Percentiles rank a stretch among this genome's conserved stretches.
Evolutionary conservation across 2,888 invertebrate species (phyloP).

Genomic region (Silvanus unidentatus): DNA sequence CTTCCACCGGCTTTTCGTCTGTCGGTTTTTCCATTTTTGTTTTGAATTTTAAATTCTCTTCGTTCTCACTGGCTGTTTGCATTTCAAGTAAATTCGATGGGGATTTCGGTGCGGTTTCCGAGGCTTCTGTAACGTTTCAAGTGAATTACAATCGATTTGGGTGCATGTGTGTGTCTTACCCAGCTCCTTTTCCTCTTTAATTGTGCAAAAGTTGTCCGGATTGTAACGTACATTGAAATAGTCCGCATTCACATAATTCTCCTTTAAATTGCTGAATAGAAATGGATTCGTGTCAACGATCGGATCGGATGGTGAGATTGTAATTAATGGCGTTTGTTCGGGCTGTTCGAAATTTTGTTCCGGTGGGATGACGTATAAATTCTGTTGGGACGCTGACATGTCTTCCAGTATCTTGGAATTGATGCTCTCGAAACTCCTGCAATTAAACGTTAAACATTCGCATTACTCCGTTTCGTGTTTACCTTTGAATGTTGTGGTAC

Average conservation of each 20-base stretch:
- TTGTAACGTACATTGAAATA: conserved; percentile 37
- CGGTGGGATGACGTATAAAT: conserved; percentile 26
- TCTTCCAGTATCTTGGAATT: conserved; percentile 31
- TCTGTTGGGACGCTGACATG: conserved; percentile 28
- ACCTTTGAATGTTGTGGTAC: conserved; percentile 40
- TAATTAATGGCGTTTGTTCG: conserved; percentile 7
- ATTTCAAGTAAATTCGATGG: conserved; percentile 40
- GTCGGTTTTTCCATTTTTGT: conserved; percentile 20
- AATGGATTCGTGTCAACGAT: conserved; percentile 34
- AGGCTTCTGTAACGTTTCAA: not conserved
- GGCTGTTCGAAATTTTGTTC: conserved; percentile 8
- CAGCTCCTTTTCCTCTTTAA: conserved; percentile 39
- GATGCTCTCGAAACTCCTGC: conserved; percentile 39
- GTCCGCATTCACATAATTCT: conserved; percentile 33
- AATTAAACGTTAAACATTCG: conserved; percentile 11
- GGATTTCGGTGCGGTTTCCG: conserved; percentile 15
- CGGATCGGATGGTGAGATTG: not conserved
- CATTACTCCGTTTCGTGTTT: conserved; percentile 2
- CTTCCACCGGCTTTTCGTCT: conserved; percentile 7
- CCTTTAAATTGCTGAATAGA: conserved; percentile 35
- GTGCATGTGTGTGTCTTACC: not conserved
- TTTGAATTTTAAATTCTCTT: conserved; percentile 37
- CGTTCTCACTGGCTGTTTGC: conserved; percentile 37
- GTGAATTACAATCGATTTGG: not conserved
- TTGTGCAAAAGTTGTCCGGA: conserved; percentile 31